Base-by-base conservation (phyloP, 2,888 invertebrate species). In the Scaptomyza flava region DNA sequence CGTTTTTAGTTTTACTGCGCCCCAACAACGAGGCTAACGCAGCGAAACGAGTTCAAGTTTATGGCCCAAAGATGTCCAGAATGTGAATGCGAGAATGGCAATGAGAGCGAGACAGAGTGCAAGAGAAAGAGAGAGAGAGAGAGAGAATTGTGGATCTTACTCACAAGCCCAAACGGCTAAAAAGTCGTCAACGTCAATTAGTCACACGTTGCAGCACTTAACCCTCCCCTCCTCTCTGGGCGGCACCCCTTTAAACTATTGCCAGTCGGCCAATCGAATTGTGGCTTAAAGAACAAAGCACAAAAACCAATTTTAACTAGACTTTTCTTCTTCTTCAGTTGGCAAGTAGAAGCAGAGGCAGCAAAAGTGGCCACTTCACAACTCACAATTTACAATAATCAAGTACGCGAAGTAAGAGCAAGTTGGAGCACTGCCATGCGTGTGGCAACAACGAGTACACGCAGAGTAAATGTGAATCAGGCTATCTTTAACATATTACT, bases 1-100 rank as follows among this genome's bases (percentile, higher is more conserved):
- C 41, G 41, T 41, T 41, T 41, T 41, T 41, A 41, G 41, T 41
- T 41, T 45, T 23, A 23, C 43, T 23, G 36, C 11, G 23, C 23
- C 17, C 36, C 36, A 38, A 38, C 36, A 38, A 38, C 38, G 34
- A 50, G 48, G 53, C 67, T 68, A 85, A 81, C 69, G 73, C 82
- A 75, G 80, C 80, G 79, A 73, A 84, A 88, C 89, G 81, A 76
- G 89, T 80, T 88, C 84, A 88, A 88, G 84, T 88, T 84, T 87
- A 88, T 86, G 78, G 75, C 78, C 54, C 70, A 71, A 70, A 54
- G 68, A 60, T 68, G 68, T 38, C 50, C 62, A 47, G 70, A 68
- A 69, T 67, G 81, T 56, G 53, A 66, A 66, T 64, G 73, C 45
- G 47, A 53, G 83, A 68, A 69, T 62, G 73, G 73, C 60, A 42